Evolutionary conservation across 2,888 invertebrate genomes (phyloP).

Genomic region (Dioctria rufipes): DNA sequence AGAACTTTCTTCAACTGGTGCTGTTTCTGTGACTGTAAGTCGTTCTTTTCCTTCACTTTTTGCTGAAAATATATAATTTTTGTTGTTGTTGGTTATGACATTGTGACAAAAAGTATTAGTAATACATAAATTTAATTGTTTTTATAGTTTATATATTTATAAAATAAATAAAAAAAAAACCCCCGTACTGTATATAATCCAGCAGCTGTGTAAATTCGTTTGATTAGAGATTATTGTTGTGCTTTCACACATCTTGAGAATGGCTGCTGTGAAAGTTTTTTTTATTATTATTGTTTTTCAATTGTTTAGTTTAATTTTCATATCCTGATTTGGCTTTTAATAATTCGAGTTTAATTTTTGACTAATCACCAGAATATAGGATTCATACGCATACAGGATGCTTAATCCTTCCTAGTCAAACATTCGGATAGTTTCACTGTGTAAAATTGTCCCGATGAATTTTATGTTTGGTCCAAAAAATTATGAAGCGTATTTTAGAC

Average conservation of each 20-base stretch:
- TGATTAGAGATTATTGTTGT: constrained; percentile 77
- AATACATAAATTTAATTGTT: background rate
- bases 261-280: constrained; percentile 4
- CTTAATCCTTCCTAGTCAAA: no score
- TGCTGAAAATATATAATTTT: constrained; percentile 63
- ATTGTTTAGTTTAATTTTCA: background rate
- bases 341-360: no score
- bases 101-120: constrained; percentile 14
- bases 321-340: constrained; percentile 41
- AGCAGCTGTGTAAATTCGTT: constrained; percentile 80
- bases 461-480: no score
- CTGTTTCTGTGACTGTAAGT: constrained; percentile 69
- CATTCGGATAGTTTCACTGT: no score
- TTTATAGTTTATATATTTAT: background rate
- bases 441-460: no score
- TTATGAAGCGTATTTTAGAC: no score
- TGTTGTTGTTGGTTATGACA: constrained; percentile 16
- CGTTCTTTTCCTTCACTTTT: constrained; percentile 71
- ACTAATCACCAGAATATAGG: no score
- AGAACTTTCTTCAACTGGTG: constrained; percentile 61
- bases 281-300: background rate
- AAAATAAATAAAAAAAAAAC: constrained; percentile 51
- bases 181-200: constrained; percentile 84
- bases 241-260: constrained; percentile 73
- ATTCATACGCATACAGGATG: no score